Conservation (phyloP, 1,140 invertebrate genomes). For the Pseudomyrmex concolor region DNA sequence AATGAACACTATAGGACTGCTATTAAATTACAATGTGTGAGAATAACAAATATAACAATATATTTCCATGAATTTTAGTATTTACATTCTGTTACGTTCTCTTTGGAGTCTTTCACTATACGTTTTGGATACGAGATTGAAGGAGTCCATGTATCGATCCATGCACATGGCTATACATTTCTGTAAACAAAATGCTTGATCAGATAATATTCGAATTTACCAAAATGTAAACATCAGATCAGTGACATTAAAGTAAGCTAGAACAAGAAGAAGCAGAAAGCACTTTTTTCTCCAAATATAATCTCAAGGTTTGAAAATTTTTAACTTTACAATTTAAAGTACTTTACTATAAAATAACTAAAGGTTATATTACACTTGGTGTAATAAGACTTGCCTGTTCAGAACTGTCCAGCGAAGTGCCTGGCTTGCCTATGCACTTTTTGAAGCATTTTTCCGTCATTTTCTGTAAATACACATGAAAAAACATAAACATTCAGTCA, state of each 20-base stretch:
- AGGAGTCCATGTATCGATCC: conserved; percentile 98
- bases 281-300: not conserved
- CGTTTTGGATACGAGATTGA: conserved; percentile 94
- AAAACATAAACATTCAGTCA: conserved; percentile 67
- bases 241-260: too few relatives aligned
- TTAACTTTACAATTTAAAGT: too few relatives aligned
- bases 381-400: conserved; percentile 90
- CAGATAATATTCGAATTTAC: not conserved
- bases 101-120: conserved; percentile 93
- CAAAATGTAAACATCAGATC: not conserved
- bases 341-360: not conserved
- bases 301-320: too few relatives aligned
- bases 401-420: conserved; percentile 94
- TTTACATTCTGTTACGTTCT: conserved; percentile 87
- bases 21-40: conserved; percentile 54
- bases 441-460: conserved; percentile 99
- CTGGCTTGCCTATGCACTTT: conserved; percentile 96
- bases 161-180: conserved; percentile 99
- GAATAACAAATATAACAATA: conserved; percentile 72
- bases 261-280: not conserved
- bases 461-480: conserved; percentile 89
- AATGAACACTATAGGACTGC: conserved; percentile 31
- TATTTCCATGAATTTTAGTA: conserved; percentile 66
- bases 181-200: conserved; percentile 85
- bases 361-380: conserved; percentile 47